phyloP scores from a whole-genome alignment of 2,113 vertebrate species.

The Myrmophylax atrothorax region DNA sequence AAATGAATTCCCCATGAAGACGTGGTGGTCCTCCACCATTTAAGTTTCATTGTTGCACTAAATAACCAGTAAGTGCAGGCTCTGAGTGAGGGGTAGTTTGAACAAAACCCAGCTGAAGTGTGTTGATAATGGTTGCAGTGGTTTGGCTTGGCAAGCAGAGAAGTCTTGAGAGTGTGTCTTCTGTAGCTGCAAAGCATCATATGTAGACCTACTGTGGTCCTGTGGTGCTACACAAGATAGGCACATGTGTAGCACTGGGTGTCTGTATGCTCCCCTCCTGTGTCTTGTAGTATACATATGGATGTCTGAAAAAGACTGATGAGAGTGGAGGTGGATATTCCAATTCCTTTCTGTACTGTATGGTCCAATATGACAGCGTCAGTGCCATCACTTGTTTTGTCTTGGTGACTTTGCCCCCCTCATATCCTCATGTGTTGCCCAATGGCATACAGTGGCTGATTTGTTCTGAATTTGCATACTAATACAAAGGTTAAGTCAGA shows the following conservation, averaged over 20 bases:
- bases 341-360: background rate
- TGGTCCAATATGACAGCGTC: background rate
- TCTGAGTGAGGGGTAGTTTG: background rate
- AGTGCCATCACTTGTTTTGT: background rate
- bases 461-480: background rate
- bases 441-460: background rate
- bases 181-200: background rate
- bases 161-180: background rate
- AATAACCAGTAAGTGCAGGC: background rate
- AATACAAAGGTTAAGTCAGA: background rate
- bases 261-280: background rate
- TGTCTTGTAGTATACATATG: background rate
- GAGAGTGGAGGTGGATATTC: background rate
- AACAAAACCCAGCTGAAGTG: background rate
- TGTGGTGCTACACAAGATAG: background rate
- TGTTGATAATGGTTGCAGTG: background rate
- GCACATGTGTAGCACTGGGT: fast-evolving
- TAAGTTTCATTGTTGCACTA: fast-evolving
- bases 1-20: background rate
- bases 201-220: background rate
- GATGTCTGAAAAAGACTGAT: background rate
- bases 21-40: background rate
- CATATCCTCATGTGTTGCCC: background rate
- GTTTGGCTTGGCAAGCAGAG: background rate
- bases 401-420: background rate